Percentiles rank a stretch among this genome's conserved stretches.
Evolutionary conservation across 92 coral and sea anemone species (phyloP).

Genomic region (Umimayanthus chanpuru): DNA sequence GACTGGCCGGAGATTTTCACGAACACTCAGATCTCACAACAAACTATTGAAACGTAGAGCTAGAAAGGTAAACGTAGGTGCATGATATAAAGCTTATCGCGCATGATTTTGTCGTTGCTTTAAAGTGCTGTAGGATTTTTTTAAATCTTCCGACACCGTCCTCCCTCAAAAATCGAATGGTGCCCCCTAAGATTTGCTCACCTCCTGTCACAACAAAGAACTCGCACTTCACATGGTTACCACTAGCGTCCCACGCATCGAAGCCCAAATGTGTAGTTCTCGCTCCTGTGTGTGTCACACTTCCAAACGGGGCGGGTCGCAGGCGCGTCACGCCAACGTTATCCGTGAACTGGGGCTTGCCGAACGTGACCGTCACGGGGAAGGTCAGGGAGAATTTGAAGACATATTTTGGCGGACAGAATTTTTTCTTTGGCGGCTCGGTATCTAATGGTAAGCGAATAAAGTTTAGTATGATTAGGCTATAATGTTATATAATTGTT

Average conservation of each 20-base stretch:
- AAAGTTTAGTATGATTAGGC: too few relatives aligned
- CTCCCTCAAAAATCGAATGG: too few relatives aligned
- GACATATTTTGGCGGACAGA: slow-evolving; percentile 68
- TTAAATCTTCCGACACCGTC: too few relatives aligned
- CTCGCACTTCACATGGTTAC: slow-evolving; percentile 50
- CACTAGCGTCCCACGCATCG: slow-evolving; percentile 58
- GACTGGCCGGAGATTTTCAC: too few relatives aligned
- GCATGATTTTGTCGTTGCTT: too few relatives aligned
- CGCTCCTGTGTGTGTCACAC: slow-evolving; percentile 30
- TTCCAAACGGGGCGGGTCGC: slow-evolving; percentile 47
- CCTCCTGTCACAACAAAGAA: slow-evolving; percentile 64
- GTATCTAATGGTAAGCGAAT: slow-evolving; percentile 52
- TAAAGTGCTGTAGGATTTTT: too few relatives aligned
- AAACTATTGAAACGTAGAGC: too few relatives aligned
- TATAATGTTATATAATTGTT: too few relatives aligned
- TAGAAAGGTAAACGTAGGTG: too few relatives aligned
- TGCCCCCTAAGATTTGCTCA: neutral
- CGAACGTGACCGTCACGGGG: slow-evolving; percentile 63
- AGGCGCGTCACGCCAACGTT: slow-evolving; percentile 71
- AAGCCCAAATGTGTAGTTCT: slow-evolving; percentile 27
- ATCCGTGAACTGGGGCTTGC: slow-evolving; percentile 72
- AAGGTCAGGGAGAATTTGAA: slow-evolving; percentile 32
- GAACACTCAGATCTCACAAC: too few relatives aligned
- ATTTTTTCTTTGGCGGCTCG: slow-evolving; percentile 65
- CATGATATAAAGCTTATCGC: too few relatives aligned